Percentiles rank a stretch among this genome's conserved stretches.
Conservation (phyloP, 2,113 vertebrate species). For the Gobiocypris rarus region DNA sequence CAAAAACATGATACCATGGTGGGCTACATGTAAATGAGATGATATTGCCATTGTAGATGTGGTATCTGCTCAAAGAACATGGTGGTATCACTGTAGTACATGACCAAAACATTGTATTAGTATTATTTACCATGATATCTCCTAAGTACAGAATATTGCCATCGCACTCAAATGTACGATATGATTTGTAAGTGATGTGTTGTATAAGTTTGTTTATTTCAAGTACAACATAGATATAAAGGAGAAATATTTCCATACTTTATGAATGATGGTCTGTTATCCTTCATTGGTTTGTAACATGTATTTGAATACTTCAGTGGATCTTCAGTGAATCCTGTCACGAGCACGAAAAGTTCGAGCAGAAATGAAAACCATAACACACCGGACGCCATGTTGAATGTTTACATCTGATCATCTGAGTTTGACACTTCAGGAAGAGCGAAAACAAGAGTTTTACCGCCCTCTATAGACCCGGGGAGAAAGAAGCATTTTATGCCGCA, state of each 20-base stretch:
- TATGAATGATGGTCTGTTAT: conserved; percentile 62
- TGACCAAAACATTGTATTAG: not conserved
- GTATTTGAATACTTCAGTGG: conserved; percentile 42
- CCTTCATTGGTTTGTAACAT: conserved; percentile 72
- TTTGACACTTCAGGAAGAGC: not conserved
- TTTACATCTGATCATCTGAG: not conserved
- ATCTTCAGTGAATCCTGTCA: not conserved
- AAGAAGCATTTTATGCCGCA: not conserved
- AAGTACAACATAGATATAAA: not conserved
- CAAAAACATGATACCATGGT: not conserved
- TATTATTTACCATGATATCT: not conserved
- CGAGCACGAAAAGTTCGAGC: conserved; percentile 15
- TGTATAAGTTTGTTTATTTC: not conserved
- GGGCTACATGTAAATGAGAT: not conserved
- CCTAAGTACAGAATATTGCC: not conserved
- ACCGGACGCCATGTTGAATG: conserved; percentile 61
- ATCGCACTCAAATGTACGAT: no score
- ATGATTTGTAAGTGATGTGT: not conserved
- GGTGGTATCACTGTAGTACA: not conserved
- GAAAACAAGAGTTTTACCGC: not conserved
- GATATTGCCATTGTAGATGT: no score
- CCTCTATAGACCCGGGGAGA: conserved; percentile 22
- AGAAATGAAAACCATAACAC: conserved; percentile 50
- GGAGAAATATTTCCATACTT: conserved; percentile 51
- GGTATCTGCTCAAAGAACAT: not conserved